Evolutionary conservation across 2,888 invertebrate genomes (phyloP).

Genomic region (Drosophila tanythrix): DNA sequence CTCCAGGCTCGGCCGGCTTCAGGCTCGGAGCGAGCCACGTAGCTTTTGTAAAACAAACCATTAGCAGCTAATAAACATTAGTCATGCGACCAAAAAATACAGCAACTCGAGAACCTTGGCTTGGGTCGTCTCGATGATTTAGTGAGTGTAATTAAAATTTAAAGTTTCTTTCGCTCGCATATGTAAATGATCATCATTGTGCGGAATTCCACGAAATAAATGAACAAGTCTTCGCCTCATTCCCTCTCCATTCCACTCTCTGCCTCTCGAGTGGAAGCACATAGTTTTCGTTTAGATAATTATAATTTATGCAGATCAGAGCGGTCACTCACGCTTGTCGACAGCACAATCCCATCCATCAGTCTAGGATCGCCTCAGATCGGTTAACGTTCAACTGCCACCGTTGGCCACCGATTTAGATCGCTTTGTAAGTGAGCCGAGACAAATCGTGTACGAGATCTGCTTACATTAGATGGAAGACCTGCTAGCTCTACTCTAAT

Average conservation of each 20-base stretch:
- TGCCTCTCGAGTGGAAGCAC: slow-evolving; percentile 10
- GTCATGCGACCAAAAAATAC: slow-evolving; percentile 76
- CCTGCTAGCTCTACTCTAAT: slow-evolving; percentile 47
- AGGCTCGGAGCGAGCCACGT: slow-evolving; percentile 64
- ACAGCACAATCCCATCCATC: slow-evolving; percentile 68
- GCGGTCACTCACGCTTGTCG: slow-evolving; percentile 60
- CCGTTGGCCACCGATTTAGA: slow-evolving; percentile 43
- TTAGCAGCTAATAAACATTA: slow-evolving; percentile 85
- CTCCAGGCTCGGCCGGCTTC: slow-evolving; percentile 19
- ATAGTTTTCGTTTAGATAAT: slow-evolving; percentile 63
- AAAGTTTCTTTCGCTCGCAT: slow-evolving; percentile 75
- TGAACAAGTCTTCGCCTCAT: slow-evolving; percentile 69
- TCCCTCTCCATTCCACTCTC: slow-evolving; percentile 2
- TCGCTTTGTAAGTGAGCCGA: slow-evolving; percentile 62
- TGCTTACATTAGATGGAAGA: slow-evolving; percentile 32
- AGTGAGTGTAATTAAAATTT: slow-evolving; percentile 83
- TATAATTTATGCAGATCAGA: slow-evolving; percentile 78
- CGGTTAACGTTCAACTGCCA: slow-evolving; percentile 47
- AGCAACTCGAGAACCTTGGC: slow-evolving; percentile 33
- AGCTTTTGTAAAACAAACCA: slow-evolving; percentile 85
- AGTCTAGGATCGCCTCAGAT: slow-evolving; percentile 45
- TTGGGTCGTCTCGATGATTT: slow-evolving; percentile 74
- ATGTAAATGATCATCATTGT: slow-evolving; percentile 76
- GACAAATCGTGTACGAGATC: slow-evolving; percentile 63
- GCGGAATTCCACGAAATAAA: slow-evolving; percentile 77